phyloP scores from a whole-genome alignment of 2,888 invertebrate species.

The Chrysolina oricalcia region DNA sequence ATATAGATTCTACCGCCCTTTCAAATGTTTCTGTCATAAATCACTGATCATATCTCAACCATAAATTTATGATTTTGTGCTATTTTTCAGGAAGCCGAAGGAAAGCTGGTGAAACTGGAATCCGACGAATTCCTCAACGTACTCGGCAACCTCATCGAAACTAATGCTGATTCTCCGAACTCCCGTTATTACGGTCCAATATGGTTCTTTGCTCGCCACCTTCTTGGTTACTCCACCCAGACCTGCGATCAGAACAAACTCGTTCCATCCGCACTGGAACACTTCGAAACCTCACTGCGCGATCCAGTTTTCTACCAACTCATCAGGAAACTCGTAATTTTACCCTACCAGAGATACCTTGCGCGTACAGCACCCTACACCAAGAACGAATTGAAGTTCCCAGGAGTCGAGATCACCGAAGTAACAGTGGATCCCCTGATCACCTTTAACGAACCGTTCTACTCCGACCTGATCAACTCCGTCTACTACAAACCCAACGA shows the following conservation, averaged over 20 bases:
- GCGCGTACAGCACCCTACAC: slow-evolving; percentile 77
- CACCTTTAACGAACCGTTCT: slow-evolving; percentile 80
- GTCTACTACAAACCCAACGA: slow-evolving; percentile 72
- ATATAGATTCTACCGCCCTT: no score
- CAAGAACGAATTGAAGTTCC: slow-evolving; percentile 75
- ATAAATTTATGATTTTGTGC: not conserved
- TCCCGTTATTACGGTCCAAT: slow-evolving; percentile 74
- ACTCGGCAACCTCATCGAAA: slow-evolving; percentile 79
- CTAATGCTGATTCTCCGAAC: slow-evolving; percentile 78
- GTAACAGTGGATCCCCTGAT: slow-evolving; percentile 78
- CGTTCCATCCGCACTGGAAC: slow-evolving; percentile 77
- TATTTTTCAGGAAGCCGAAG: slow-evolving; percentile 2
- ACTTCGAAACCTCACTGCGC: slow-evolving; percentile 78
- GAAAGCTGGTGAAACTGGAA: slow-evolving; percentile 7
- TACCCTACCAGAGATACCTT: slow-evolving; percentile 77
- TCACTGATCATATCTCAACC: not conserved
- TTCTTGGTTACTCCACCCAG: slow-evolving; percentile 73
- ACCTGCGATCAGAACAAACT: slow-evolving; percentile 69
- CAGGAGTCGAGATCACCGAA: slow-evolving; percentile 76
- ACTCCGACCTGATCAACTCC: slow-evolving; percentile 76
- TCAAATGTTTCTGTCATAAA: not conserved
- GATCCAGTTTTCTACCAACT: slow-evolving; percentile 83
- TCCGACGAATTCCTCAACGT: slow-evolving; percentile 76
- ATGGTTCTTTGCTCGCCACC: slow-evolving; percentile 74
- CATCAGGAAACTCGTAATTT: slow-evolving; percentile 75